These are phyloP conservation scores for Trichoplusia ni DNA, from an alignment of 1,140 invertebrate species.

Conservation along the genomic window DNA sequence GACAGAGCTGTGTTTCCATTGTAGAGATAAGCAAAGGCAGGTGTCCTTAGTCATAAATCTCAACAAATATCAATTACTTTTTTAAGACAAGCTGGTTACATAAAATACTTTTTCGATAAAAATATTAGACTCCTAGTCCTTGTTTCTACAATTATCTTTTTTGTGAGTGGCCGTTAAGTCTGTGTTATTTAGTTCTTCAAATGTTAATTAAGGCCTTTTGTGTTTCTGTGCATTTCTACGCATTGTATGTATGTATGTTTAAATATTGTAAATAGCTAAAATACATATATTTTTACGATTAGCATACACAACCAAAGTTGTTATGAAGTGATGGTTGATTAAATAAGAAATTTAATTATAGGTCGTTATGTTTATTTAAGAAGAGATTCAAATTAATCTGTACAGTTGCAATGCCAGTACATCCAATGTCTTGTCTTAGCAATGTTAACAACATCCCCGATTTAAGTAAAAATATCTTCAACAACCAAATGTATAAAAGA, in stretches of 20 bases:
- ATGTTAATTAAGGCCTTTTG: conserved; percentile 74
- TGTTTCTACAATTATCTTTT: conserved; percentile 59
- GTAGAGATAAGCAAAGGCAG: conserved; percentile 21
- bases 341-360: conserved; percentile 76
- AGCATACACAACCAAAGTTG: conserved; percentile 81
- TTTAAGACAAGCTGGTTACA: neutral
- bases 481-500: conserved; percentile 38
- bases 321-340: conserved; percentile 81
- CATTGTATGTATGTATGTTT: conserved; percentile 79
- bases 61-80: neutral
- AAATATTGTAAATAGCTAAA: conserved; percentile 80
- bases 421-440: conserved; percentile 65
- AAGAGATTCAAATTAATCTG: conserved; percentile 61
- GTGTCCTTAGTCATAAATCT: conserved; percentile 12
- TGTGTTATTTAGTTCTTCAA: conserved; percentile 78
- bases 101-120: conserved; percentile 40
- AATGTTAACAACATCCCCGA: conserved; percentile 73
- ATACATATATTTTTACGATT: conserved; percentile 81
- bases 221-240: conserved; percentile 79
- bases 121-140: conserved; percentile 50
- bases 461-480: conserved; percentile 60
- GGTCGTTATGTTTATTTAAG: conserved; percentile 78
- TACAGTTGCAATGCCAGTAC: conserved; percentile 59
- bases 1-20: conserved; percentile 16
- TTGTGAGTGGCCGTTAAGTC: conserved; percentile 68